Evolutionary conservation across 2,113 vertebrate genomes (phyloP).

Genomic region (Xenopus tropicalis): DNA sequence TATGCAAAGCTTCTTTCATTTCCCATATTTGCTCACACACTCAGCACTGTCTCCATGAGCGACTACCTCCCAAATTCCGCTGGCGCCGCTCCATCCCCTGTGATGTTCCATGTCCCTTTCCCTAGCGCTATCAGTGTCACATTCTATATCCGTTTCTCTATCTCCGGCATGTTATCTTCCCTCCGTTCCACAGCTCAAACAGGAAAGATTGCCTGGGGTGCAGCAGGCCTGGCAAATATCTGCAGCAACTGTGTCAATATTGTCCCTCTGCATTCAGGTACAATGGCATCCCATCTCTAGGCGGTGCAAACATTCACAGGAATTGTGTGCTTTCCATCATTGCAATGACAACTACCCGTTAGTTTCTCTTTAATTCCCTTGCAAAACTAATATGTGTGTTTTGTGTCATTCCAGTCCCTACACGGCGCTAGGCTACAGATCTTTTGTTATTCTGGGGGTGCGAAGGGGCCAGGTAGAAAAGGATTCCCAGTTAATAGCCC

Average conservation of each 20-base stretch:
- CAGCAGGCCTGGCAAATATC: conserved; percentile 16
- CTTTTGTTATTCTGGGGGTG: too few species aligned
- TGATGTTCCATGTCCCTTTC: conserved; percentile 5
- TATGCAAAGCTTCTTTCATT: not conserved
- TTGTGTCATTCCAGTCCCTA: too few species aligned
- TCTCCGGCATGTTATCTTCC: conserved; percentile 13
- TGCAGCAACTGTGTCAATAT: conserved; percentile 32
- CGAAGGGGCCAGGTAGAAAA: too few species aligned
- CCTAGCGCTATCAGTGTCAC: not conserved
- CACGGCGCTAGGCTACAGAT: too few species aligned
- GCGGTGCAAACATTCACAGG: not conserved
- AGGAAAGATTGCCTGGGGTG: conserved; percentile 4
- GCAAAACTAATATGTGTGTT: too few species aligned
- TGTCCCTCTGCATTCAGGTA: not conserved
- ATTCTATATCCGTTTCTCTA: conserved; percentile 10
- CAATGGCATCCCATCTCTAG: conserved; percentile 13
- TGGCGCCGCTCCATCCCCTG: conserved; percentile 16
- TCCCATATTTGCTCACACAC: conserved; percentile 9
- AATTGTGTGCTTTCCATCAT: too few species aligned
- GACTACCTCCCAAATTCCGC: conserved; percentile 36
- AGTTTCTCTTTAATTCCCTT: too few species aligned
- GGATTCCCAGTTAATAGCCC: too few species aligned
- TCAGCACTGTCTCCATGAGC: not conserved
- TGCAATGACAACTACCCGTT: too few species aligned
- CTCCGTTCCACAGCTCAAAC: conserved; percentile 7